Percentiles rank a stretch among this genome's conserved stretches.
Evolutionary conservation across 2,888 invertebrate species (phyloP).

Genomic region (Xestia c-nigrum): DNA sequence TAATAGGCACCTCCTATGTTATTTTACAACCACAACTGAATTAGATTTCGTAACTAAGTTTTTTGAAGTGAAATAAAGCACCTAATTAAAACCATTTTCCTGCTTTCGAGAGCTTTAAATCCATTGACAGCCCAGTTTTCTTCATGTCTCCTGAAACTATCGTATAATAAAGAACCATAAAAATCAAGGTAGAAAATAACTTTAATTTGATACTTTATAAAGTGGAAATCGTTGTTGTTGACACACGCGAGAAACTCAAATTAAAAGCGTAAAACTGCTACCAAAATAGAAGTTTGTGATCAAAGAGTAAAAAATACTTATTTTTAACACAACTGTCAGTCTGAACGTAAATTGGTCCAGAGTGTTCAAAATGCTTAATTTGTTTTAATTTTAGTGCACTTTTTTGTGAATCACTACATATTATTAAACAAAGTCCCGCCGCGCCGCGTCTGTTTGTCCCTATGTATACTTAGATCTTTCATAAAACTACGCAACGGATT

Average conservation of each 20-base stretch:
- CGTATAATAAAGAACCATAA: conserved; percentile 11
- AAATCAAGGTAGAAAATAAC: conserved; percentile 28
- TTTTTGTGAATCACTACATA: too few species aligned
- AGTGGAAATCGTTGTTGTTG: conserved; percentile 37
- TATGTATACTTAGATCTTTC: too few species aligned
- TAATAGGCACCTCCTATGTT: background rate
- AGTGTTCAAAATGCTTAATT: conserved; percentile 20
- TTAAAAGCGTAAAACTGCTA: conserved; percentile 38
- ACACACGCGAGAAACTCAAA: conserved; percentile 35
- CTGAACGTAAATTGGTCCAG: conserved; percentile 32
- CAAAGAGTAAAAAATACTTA: conserved; percentile 34
- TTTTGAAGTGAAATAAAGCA: background rate
- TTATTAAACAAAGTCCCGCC: too few species aligned
- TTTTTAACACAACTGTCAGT: conserved; percentile 50
- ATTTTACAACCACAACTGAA: background rate
- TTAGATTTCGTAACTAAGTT: background rate
- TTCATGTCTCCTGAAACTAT: conserved; percentile 12
- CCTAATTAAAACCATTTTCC: conserved; percentile 14
- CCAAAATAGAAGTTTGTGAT: conserved; percentile 49
- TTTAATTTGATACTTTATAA: conserved; percentile 37
- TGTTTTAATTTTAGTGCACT: conserved; percentile 3
- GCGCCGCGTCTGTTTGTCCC: too few species aligned
- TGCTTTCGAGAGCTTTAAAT: conserved; percentile 25
- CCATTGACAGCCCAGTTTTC: conserved; percentile 17
- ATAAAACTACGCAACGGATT: too few species aligned